Evolutionary conservation across 2,888 invertebrate genomes (phyloP), one percentile per base, ranked within the genome.

Genomic region (Melinopterus prodromus): DNA sequence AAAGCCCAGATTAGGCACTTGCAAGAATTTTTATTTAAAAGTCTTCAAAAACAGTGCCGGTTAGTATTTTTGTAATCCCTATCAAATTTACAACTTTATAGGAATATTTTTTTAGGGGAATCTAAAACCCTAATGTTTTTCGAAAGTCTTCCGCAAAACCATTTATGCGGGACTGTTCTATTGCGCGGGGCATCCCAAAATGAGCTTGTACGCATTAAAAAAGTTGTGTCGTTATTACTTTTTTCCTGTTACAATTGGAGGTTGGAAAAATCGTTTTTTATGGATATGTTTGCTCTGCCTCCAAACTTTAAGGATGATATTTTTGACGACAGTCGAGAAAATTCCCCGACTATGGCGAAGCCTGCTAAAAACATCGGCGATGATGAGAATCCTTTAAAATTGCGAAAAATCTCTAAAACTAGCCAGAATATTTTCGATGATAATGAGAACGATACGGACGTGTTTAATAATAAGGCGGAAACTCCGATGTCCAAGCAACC

Each of bases 111-210:
- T 87, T 69, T 88, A 94, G 93, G 92, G 85, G 90, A 91, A 0
- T 90, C 90, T 35, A 99, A 99, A 90, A 97, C 97, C 0, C 89
- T 99, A 38, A 97, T 99, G 96, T 95, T 96, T 84, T 94, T 99
- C 84, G 98, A 98, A 89, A 97, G 98, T 6, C 95, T 98, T 84
- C 94, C 95, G 0, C 93, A 94, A 86, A 92, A 95, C 0, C 93
- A 96, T 85, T 91, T 97, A 1, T 98, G 97, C 0, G 96, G 97
- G 83, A 97, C 98, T 16, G 94, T 99, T 71, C 89, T 98, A 3
- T 89, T 99, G 2, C 92, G 97, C n/a, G 98, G 98, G 0, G 92
- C 92, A 0, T 90, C 92, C 0, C 89, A 91, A 79, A 87, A 90
- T n/a, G 97, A 98, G 87, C 90, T 98, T 6, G 91, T 93, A 9